Percentiles rank a stretch among this genome's conserved stretches.
phyloP scores from a whole-genome alignment of 2,797 vertebrate species.

The Labroides dimidiatus region DNA sequence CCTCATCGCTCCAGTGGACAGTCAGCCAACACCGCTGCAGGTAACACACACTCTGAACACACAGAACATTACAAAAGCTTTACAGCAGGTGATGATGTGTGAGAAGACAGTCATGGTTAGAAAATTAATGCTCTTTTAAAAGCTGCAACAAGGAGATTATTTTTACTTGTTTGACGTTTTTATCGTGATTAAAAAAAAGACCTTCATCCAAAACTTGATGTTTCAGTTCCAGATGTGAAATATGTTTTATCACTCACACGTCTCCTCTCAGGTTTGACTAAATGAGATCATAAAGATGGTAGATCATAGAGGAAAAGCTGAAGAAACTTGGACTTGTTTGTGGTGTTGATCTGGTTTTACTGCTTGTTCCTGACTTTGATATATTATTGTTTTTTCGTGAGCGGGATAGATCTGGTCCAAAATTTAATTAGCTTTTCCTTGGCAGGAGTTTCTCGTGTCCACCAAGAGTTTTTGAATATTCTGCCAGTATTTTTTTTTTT shows the following conservation, averaged over 20 bases:
- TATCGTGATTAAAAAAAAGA: no score
- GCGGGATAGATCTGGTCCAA: background rate
- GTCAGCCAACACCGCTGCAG: conserved; percentile 93
- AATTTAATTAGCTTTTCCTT: background rate
- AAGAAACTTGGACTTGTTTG: background rate
- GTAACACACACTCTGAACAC: conserved; percentile 70
- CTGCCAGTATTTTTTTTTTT: background rate
- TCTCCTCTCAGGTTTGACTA: no score
- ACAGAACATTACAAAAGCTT: background rate
- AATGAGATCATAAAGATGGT: background rate
- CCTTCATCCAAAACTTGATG: no score
- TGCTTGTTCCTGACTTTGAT: background rate
- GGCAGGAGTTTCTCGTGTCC: background rate
- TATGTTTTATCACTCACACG: no score
- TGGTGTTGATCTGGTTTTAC: background rate
- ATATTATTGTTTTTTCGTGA: background rate
- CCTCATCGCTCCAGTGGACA: conserved; percentile 93
- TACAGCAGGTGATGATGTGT: no score
- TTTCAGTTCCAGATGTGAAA: no score
- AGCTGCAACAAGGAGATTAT: background rate
- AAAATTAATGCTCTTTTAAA: background rate
- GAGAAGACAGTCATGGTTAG: no score
- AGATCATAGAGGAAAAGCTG: background rate
- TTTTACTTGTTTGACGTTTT: no score
- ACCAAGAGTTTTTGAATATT: background rate